phyloP scores from a whole-genome alignment of 2,888 invertebrate species.

The Brenthis daphne region DNA sequence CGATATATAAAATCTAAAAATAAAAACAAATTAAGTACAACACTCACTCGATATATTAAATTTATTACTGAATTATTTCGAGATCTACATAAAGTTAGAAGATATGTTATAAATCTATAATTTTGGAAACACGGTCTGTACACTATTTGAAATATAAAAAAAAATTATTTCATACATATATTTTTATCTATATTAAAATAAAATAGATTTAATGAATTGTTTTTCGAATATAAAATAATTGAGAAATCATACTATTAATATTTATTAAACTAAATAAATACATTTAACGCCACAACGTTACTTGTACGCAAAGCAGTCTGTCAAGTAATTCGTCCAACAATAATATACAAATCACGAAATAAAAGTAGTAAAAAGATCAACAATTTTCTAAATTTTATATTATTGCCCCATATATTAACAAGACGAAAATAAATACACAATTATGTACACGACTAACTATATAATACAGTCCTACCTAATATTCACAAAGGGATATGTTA shows the following conservation, averaged over 20 bases:
- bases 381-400: constrained; percentile 61
- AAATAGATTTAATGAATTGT: neutral
- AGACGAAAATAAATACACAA: constrained; percentile 48
- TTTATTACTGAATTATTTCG: neutral
- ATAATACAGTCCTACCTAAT: constrained; percentile 76
- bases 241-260: neutral
- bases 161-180: no score
- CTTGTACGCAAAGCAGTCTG: neutral
- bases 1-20: constrained; percentile 5
- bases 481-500: constrained; percentile 79
- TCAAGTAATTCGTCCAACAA: constrained; percentile 10
- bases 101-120: neutral
- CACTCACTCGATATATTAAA: constrained; percentile 4
- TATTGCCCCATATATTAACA: constrained; percentile 69
- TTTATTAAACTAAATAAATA: neutral
- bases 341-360: constrained; percentile 46
- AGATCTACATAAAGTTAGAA: constrained; percentile 8
- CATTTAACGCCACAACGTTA: neutral
- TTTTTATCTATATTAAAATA: no score
- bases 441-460: constrained; percentile 74
- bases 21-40: constrained; percentile 15
- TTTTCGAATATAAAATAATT: constrained; percentile 3
- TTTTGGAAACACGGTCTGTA: neutral
- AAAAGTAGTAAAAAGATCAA: constrained; percentile 66
- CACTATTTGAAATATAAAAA: neutral